Base-by-base conservation (phyloP, 2,888 invertebrate species). In the Heliconius cydno region DNA sequence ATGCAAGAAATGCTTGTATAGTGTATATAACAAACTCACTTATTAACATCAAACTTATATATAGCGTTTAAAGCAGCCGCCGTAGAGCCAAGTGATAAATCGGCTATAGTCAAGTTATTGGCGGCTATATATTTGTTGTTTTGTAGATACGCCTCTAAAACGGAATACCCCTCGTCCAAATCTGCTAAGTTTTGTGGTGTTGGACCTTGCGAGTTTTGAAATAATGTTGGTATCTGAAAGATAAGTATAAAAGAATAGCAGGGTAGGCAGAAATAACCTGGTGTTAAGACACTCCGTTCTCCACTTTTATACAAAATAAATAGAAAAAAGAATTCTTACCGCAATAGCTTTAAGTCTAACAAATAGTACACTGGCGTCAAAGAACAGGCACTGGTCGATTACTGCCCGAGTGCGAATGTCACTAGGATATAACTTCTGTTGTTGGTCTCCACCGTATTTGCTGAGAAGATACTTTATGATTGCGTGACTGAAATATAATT, bases 381-480 rank as follows among this genome's bases (percentile, higher is more conserved):
- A 91, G 87, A 85, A 90, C 84, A 91, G 46, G 67, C 85, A 84
- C 80, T 91, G 89, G 84, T 92, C 87, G 34, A 91, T 83, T 0
- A 83, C 4, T 0, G 90, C 88, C 5, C 89, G 87, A n/a, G 84
- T 84, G 67, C 85, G 83, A 30, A 85, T 6, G 6, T 90, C 90
- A 34, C 85, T 85, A 4, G 92, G 92, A 81, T 91, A 92, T 57
- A 91, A 79, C 5, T 63, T n/a, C 79, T 89, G 87, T 2, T 78
- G 77, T 3, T 85, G 81, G 0, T 84, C 84, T 0, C 83, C 86
- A 19, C 90, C 91, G 72, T 90, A 90, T 78, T 86, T 86, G 0
- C 84, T 82, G 15, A 91, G 74, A 13, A 92, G 81, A 81, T 92
- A 92, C 79, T 86, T 87, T 84, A 90, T 87, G 82, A 90, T 91